Evolutionary conservation across 1,140 invertebrate species (phyloP).

Genomic region (Bradynema listronoti): DNA sequence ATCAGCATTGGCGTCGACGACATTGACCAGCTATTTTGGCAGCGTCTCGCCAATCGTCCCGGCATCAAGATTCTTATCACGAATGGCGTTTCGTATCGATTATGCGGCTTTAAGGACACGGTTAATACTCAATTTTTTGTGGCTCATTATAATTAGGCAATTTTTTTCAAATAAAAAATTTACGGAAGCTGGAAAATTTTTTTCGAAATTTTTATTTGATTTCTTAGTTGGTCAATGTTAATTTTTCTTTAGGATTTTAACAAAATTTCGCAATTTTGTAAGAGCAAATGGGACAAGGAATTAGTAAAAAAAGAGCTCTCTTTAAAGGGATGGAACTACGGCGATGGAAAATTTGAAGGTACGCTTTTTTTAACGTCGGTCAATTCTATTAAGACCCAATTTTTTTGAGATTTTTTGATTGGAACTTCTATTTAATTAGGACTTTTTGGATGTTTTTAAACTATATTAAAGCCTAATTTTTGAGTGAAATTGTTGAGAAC

Average conservation of each 20-base stretch:
- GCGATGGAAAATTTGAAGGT: conserved; percentile 83
- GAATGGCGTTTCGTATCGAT: conserved; percentile 81
- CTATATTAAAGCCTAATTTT: too few relatives aligned
- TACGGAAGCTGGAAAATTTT: conserved; percentile 61
- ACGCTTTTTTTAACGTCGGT: too few relatives aligned
- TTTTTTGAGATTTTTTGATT: too few relatives aligned
- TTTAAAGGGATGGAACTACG: conserved; percentile 99
- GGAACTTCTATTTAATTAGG: too few relatives aligned
- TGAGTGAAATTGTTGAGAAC: too few relatives aligned
- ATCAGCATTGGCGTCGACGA: conserved; percentile 71
- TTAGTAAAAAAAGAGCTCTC: conserved; percentile 73
- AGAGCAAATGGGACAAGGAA: conserved; percentile 69
- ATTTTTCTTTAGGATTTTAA: conserved; percentile 70
- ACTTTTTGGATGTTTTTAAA: too few relatives aligned
- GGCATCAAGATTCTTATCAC: conserved; percentile 82
- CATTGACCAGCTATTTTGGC: conserved; percentile 82
- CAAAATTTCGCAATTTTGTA: conserved; percentile 65
- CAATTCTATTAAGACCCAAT: too few relatives aligned
- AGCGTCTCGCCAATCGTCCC: conserved; percentile 79
- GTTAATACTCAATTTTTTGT: conserved; percentile 62
- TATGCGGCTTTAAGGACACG: conserved; percentile 84
- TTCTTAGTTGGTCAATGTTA: neutral
- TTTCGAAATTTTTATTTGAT: too few relatives aligned
- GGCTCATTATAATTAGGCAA: neutral
- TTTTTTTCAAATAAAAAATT: conserved; percentile 57